Evolutionary conservation across 2,888 invertebrate genomes (phyloP).

Genomic region (Caenorhabditis zanzibari): DNA sequence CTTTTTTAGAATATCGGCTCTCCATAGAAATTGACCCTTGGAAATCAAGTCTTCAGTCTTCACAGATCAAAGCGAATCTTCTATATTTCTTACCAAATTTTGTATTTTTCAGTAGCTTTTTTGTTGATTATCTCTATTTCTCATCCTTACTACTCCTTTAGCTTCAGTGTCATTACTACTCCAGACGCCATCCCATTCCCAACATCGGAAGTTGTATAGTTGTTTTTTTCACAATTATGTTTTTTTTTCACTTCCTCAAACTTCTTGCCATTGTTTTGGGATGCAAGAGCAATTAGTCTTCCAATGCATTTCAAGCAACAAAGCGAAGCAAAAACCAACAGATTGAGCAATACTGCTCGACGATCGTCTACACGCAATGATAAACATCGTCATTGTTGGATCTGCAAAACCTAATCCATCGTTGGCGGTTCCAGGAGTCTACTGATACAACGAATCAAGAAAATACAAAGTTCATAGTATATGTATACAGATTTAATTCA

Average conservation of each 20-base stretch:
- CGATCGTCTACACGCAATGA: constrained; percentile 7
- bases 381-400: neutral
- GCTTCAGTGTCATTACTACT: neutral
- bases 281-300: constrained; percentile 23
- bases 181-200: neutral
- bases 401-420: constrained; percentile 22
- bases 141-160: neutral
- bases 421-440: neutral
- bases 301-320: neutral
- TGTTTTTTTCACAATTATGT: constrained; percentile 15
- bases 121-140: neutral
- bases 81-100: neutral
- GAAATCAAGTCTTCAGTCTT: too few species aligned
- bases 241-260: constrained; percentile 6
- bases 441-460: neutral
- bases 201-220: constrained; percentile 22
- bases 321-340: constrained; percentile 28
- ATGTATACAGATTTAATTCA: neutral
- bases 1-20: too few species aligned
- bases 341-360: constrained; percentile 12
- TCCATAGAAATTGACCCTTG: too few species aligned
- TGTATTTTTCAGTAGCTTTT: neutral
- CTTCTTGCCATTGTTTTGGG: constrained; percentile 24
- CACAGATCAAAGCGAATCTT: too few species aligned
- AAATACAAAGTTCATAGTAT: constrained; percentile 24